Percentiles rank a stretch among this genome's conserved stretches.
phyloP scores from a whole-genome alignment of 2,113 vertebrate species.

The Phrynocephalus versicolor region DNA sequence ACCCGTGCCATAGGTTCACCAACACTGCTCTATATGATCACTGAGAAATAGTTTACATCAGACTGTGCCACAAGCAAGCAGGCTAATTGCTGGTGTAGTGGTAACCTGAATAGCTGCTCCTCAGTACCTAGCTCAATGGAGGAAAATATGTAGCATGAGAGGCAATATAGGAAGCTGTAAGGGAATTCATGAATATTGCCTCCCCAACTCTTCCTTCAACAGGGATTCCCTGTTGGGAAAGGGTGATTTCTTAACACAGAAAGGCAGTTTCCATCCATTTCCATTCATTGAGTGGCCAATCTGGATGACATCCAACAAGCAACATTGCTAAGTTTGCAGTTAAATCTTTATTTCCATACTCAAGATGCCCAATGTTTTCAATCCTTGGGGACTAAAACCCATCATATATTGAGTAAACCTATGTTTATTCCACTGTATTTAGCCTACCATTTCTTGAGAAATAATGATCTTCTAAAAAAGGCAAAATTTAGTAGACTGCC shows the following conservation, averaged over 20 bases:
- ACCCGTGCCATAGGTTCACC: no score
- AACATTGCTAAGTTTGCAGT: neutral
- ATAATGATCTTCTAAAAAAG: neutral
- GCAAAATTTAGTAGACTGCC: neutral
- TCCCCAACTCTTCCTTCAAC: no score
- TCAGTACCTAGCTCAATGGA: no score
- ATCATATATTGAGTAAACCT: no score
- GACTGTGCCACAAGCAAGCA: no score
- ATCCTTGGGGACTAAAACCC: neutral
- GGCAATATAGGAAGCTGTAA: neutral
- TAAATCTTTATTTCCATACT: neutral
- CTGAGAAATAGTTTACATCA: no score
- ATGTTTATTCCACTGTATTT: neutral
- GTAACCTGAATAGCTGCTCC: no score
- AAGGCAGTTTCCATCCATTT: neutral
- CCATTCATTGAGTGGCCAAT: neutral
- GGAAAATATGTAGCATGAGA: no score
- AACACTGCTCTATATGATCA: no score
- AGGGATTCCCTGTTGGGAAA: no score
- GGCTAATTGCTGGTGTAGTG: no score
- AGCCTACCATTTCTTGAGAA: neutral
- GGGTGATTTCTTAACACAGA: no score
- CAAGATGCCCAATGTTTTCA: neutral
- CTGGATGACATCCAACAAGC: neutral
- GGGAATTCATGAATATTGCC: neutral